Conservation (phyloP, 35 echinoderm and acorn worm species). For the Lytechinus variegatus region DNA sequence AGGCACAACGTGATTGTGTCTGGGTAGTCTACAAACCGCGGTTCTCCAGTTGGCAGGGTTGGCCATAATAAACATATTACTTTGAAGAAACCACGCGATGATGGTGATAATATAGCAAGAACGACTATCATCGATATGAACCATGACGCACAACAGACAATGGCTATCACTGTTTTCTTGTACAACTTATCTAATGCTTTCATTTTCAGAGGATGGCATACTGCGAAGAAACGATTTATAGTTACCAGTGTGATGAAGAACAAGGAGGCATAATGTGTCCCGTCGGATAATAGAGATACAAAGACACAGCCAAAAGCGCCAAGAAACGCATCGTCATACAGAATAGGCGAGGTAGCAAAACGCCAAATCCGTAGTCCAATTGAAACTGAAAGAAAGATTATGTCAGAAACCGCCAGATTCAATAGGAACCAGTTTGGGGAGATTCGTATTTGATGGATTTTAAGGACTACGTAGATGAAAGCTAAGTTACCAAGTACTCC, state of each 20-base stretch:
- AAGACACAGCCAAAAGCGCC: conserved; percentile 59
- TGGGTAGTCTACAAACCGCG: conserved; percentile 36
- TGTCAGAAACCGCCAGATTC: conserved; percentile 59
- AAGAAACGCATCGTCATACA: conserved; percentile 47
- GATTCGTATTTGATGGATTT: conserved; percentile 48
- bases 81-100: conserved; percentile 3
- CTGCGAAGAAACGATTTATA: conserved; percentile 70
- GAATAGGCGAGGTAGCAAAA: conserved; percentile 43
- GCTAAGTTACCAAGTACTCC: conserved; percentile 50
- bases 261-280: conserved; percentile 55
- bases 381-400: conserved; percentile 54
- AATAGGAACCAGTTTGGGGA: conserved; percentile 49
- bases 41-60: conserved; percentile 31
- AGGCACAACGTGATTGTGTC: conserved; percentile 20
- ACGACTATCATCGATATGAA: not conserved
- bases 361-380: conserved; percentile 58
- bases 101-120: not conserved
- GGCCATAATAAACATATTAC: conserved; percentile 37
- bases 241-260: conserved; percentile 67
- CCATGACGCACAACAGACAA: conserved; percentile 10
- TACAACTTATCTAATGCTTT: not conserved
- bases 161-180: not conserved
- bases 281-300: conserved; percentile 57
- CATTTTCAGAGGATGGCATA: conserved; percentile 57
- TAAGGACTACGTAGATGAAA: conserved; percentile 50